Conservation (phyloP, 1,140 invertebrate genomes). For the Danaus melanippus region DNA sequence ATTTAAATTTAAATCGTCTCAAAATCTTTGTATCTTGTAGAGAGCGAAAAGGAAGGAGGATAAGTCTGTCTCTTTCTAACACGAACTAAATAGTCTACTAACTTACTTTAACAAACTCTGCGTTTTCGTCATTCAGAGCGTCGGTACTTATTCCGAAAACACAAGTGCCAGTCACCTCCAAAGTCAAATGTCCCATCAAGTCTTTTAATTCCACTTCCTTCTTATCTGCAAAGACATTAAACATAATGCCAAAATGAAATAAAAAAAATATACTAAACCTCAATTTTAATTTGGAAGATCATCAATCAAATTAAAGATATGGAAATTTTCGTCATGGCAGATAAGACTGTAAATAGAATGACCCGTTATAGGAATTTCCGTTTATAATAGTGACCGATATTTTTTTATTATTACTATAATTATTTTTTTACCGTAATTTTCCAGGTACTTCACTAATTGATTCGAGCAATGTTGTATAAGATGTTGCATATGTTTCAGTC, state of each 20-base stretch:
- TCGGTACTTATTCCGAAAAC: constrained; percentile 67
- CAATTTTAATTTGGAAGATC: neutral
- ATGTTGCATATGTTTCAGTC: constrained; percentile 53
- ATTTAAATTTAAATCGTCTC: too few species aligned
- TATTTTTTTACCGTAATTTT: constrained; percentile 40
- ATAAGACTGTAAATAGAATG: too few species aligned
- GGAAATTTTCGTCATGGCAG: too few species aligned
- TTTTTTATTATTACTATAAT: too few species aligned
- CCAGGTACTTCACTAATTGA: constrained; percentile 45
- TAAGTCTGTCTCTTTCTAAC: neutral
- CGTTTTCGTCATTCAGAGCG: constrained; percentile 54
- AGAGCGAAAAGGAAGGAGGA: too few species aligned
- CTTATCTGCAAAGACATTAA: constrained; percentile 34
- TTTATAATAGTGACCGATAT: too few species aligned
- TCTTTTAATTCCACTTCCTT: constrained; percentile 63
- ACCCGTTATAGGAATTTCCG: too few species aligned
- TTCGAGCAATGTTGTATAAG: constrained; percentile 43
- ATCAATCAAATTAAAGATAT: too few species aligned
- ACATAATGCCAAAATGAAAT: neutral
- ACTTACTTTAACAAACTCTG: constrained; percentile 56
- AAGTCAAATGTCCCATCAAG: constrained; percentile 57
- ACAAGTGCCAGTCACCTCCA: constrained; percentile 67
- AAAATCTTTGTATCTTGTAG: too few species aligned
- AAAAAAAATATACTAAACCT: constrained; percentile 1
- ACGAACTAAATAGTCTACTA: constrained; percentile 1